These are phyloP conservation scores for Melanostoma scalare DNA, from an alignment of 2,888 invertebrate species.

Conservation along the genomic window DNA sequence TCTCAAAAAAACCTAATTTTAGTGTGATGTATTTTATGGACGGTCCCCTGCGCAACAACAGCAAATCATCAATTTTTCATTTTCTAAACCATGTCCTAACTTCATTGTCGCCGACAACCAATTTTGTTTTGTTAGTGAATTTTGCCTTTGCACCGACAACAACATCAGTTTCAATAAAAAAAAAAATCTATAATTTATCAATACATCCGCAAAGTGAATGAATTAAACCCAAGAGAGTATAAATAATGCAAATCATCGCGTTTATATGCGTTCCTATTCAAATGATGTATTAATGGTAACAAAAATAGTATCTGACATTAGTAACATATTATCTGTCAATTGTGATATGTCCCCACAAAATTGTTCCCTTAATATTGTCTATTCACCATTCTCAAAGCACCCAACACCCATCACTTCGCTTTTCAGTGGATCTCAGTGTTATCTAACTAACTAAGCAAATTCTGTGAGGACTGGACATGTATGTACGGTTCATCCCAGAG, in stretches of 20 bases:
- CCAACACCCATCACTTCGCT: neutral
- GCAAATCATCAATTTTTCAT: too few relatives aligned
- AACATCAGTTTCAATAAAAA: too few relatives aligned
- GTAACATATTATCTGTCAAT: conserved; percentile 4
- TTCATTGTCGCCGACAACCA: too few relatives aligned
- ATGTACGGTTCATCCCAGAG: neutral
- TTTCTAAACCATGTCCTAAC: too few relatives aligned
- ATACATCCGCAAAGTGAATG: neutral
- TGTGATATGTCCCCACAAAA: conserved; percentile 7
- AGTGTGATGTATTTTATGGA: too few relatives aligned
- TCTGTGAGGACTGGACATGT: conserved; percentile 3
- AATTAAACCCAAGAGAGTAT: neutral
- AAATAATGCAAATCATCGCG: neutral
- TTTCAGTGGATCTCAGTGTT: neutral
- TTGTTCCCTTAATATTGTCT: conserved; percentile 4
- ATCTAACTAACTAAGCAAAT: neutral
- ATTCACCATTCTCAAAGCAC: conserved; percentile 2
- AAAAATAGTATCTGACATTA: neutral
- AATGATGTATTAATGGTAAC: neutral
- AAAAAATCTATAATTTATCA: too few relatives aligned
- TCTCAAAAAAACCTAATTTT: too few relatives aligned
- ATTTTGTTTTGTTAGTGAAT: too few relatives aligned
- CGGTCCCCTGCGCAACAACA: too few relatives aligned
- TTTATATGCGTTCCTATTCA: neutral
- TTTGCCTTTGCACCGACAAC: too few relatives aligned